Base-by-base conservation (phyloP, 2,888 invertebrate species). In the Pachliopta kotzebuea region DNA sequence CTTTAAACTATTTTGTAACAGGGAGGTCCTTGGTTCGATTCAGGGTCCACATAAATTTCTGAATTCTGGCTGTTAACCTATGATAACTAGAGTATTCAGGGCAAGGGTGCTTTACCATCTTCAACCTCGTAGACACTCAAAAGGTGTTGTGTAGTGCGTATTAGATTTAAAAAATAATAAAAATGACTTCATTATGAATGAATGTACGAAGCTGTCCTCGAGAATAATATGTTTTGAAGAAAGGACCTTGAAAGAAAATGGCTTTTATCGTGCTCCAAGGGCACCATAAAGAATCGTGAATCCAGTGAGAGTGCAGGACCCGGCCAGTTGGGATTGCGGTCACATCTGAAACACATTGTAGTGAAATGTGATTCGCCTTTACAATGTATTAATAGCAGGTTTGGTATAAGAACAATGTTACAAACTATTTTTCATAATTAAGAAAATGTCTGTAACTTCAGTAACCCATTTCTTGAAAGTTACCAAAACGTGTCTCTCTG, bases 291-390 rank as follows among this genome's bases (percentile, higher is more conserved):
- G 49, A 56, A 49, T 60, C 54, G 42, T 4, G 63, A 59, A 54
- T 24, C 54, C 45, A 45, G 29, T 62, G 49, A 50, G 24, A 37
- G 60, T n/a, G 56, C 56, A 61, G 65, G 57, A 65, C 29, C 21
- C 6, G 8, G 50, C 20, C 49, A 52, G 57, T 57, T 42, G 18
- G 14, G 29, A 65, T 65, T 31, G 31, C 49, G 23, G 45, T 53
- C 61, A 61, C 61, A 61, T 60, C 64, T 56, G 14, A 20, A 50
- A 60, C 59, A 55, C 37, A 50, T 55, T 63, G 63, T 63, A 63
- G 55, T 54, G 54, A 65, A 45, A 42, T 49, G 54, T 52, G 65
- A 54, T 61, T 60, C 42, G 61, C 65, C 61, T 65, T 29, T 11
- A 42, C 11, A 65, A 60, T 42, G 29, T 55, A 7, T 8, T 29